Evolutionary conservation across 92 coral and sea anemone genomes (phyloP), one percentile per base, ranked within the genome.

Genomic region (Isaurus tuberculatus): DNA sequence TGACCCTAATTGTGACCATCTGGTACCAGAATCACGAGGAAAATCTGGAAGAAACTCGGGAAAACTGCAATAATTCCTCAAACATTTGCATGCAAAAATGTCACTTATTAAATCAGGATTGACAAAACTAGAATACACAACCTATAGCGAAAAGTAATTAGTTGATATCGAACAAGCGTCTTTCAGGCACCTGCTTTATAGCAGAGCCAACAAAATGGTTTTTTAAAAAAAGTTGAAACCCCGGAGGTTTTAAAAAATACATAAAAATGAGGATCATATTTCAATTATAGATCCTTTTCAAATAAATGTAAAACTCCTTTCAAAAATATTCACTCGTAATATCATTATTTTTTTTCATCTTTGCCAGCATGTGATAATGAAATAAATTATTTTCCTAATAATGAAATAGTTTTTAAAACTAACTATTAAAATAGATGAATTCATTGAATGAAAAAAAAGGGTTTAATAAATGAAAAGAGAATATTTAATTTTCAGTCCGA

Each of bases 91-190:
- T 32, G 57, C 49, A 37, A 34, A 77, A 77, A 36, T 58, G 82
- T 57, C 70, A 77, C 20, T 37, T 32, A 20, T 55, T 57, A 28
- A 6, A 77, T 58, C 68, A 60, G 34, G 37, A 34, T 34, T 77
- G 82, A 57, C 82, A 77, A 58, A 58, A 34, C 36, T 77, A 13
- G 70, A 31, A 33, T 22, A 77, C 68, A 77, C 82, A 77, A 36
- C 23, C 30, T 11, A 36, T 13, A 26, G 69, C 31, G 65, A 77
- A 61, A 51, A 48, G 82, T 40, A 77, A 77, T 77, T 77, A 77
- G 29, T 29, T 15, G 34, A 10, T 29, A 19, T 32, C 33, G 46
- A 34, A 57, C 11, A 75, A 48, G 29, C 27, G 55, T 74, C 57
- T 28, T 27, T 33, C 10, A 30, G 53, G 46, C 67, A 31, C 53